A percentile compares a stretch with the other conserved stretches of the same genome.
These are phyloP conservation scores for Dendrocincla fuliginosa DNA, from an alignment of 2,797 vertebrate species.

Conservation along the genomic window DNA sequence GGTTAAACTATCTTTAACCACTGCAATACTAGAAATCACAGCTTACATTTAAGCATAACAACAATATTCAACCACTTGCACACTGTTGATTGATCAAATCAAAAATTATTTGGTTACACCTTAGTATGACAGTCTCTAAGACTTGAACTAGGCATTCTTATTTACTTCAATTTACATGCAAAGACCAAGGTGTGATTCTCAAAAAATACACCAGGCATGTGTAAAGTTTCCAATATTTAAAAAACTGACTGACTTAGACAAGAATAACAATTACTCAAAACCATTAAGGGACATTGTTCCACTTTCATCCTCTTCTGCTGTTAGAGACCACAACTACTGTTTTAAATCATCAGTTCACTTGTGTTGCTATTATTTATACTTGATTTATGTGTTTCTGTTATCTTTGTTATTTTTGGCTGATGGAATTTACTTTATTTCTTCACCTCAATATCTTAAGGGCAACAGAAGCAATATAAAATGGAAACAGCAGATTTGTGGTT, in stretches of 20 bases:
- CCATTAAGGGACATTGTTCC: background rate
- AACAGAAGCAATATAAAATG: slow-evolving; percentile 32
- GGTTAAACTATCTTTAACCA: background rate
- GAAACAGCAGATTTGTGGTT: slow-evolving; percentile 9
- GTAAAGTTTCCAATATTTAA: background rate
- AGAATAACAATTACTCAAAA: background rate
- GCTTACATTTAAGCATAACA: background rate
- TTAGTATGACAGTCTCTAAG: background rate
- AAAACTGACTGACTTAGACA: background rate
- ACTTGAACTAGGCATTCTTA: background rate
- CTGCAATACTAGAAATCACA: background rate
- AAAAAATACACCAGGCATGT: background rate
- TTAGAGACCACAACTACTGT: background rate
- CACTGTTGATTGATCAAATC: background rate
- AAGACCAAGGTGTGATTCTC: background rate
- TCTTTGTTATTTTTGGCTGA: slow-evolving; percentile 64
- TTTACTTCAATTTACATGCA: background rate
- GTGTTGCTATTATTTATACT: slow-evolving; percentile 32
- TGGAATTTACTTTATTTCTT: slow-evolving; percentile 65
- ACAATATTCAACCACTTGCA: background rate
- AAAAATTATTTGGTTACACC: background rate
- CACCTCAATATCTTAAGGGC: slow-evolving; percentile 68
- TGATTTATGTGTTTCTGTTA: slow-evolving; percentile 69
- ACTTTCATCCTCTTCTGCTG: background rate
- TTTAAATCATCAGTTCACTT: slow-evolving; percentile 22